Evolutionary conservation across 2,888 invertebrate genomes (phyloP).

Genomic region (Aporophyla nigra): DNA sequence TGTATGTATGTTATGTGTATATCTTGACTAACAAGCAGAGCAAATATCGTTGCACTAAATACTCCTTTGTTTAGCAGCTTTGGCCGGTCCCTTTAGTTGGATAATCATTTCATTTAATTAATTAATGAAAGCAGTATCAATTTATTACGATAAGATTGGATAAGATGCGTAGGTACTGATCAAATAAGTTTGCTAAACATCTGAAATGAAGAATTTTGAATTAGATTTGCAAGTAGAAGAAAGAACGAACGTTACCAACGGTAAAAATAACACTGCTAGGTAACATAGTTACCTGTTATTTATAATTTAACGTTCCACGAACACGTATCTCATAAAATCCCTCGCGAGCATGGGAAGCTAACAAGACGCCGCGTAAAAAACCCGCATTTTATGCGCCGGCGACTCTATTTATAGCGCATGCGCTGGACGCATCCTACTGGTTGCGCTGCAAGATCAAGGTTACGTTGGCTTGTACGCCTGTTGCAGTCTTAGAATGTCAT

Average conservation of each 20-base stretch:
- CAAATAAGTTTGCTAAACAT: neutral
- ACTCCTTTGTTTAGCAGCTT: constrained; percentile 20
- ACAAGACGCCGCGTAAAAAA: constrained; percentile 83
- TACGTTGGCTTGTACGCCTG: constrained; percentile 77
- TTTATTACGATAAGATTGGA: constrained; percentile 27
- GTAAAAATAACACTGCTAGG: constrained; percentile 65
- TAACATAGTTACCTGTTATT: constrained; percentile 73
- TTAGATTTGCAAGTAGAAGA: constrained; percentile 3
- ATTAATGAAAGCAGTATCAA: constrained; percentile 35
- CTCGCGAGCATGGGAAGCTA: constrained; percentile 83
- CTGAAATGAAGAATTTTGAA: constrained; percentile 9
- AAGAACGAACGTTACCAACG: constrained; percentile 66
- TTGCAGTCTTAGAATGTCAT: constrained; percentile 78
- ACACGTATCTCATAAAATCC: constrained; percentile 79
- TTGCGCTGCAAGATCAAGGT: constrained; percentile 89
- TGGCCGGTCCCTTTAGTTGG: neutral
- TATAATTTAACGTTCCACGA: constrained; percentile 82
- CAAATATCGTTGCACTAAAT: constrained; percentile 18
- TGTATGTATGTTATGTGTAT: neutral
- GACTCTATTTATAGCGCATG: constrained; percentile 86
- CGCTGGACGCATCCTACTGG: constrained; percentile 88
- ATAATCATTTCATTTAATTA: constrained; percentile 14
- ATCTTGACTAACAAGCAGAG: constrained; percentile 3
- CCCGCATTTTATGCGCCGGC: constrained; percentile 83
- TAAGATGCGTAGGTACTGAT: neutral